phyloP scores from a whole-genome alignment of 2,888 invertebrate species.

The Lasioglossum pauxillum region DNA sequence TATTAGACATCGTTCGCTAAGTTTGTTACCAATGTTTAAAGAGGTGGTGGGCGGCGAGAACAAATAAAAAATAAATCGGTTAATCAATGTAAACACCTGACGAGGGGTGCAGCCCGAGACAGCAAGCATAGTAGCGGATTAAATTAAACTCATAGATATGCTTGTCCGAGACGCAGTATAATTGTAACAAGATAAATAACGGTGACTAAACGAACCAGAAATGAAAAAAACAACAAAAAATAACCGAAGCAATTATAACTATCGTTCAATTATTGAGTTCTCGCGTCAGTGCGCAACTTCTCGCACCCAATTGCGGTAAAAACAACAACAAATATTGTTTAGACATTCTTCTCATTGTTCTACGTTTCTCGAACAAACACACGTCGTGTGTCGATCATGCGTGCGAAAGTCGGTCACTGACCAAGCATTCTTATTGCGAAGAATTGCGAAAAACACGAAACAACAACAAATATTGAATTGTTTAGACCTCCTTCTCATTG shows the following conservation, averaged over 20 bases:
- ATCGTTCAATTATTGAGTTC: conserved; percentile 56
- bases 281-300: not conserved
- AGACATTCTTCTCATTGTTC: not conserved
- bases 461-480: too few species aligned
- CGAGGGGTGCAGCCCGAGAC: conserved; percentile 32
- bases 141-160: conserved; percentile 51
- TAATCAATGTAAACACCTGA: conserved; percentile 32
- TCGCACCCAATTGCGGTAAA: not conserved
- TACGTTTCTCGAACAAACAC: not conserved
- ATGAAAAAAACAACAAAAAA: not conserved
- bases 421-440: too few species aligned
- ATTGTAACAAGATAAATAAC: conserved; percentile 40
- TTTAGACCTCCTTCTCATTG: too few species aligned
- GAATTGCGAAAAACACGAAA: too few species aligned
- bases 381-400: too few species aligned
- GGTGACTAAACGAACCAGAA: not conserved
- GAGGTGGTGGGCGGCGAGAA: not conserved
- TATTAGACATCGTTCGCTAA: conserved; percentile 64
- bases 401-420: too few species aligned
- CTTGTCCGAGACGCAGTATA: conserved; percentile 57
- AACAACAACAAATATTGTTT: not conserved
- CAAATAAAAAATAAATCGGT: conserved; percentile 8
- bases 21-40: conserved; percentile 57
- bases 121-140: conserved; percentile 56
- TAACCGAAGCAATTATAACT: conserved; percentile 47